Conservation (phyloP, 2,888 invertebrate genomes). For the Andrena trimmerana region DNA sequence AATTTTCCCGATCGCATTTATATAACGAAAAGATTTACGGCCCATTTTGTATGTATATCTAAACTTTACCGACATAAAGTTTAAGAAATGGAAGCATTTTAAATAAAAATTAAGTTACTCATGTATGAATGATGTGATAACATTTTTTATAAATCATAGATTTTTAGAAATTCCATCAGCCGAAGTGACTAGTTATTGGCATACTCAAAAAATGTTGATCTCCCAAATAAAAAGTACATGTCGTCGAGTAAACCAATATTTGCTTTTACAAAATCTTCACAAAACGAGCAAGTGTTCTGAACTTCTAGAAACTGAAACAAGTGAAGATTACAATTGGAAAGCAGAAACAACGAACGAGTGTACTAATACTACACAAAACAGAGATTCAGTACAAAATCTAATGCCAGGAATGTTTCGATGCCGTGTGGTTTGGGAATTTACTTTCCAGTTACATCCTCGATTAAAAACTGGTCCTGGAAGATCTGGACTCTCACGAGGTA, state of each 20-base stretch:
- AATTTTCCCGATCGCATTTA: too few species aligned
- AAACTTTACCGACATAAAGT: neutral
- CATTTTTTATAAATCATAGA: conserved; percentile 76
- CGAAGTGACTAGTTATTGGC: conserved; percentile 86
- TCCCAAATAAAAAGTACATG: conserved; percentile 87
- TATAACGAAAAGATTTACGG: neutral
- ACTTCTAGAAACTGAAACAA: conserved; percentile 88
- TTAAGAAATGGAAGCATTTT: neutral
- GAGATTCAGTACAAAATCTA: conserved; percentile 83
- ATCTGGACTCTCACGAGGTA: conserved; percentile 88
- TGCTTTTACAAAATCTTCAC: conserved; percentile 89
- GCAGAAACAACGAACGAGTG: conserved; percentile 73
- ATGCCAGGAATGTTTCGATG: conserved; percentile 91
- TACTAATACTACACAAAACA: conserved; percentile 61
- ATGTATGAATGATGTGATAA: neutral
- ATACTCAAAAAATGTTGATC: conserved; percentile 86
- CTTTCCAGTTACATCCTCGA: conserved; percentile 90
- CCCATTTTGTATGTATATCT: neutral
- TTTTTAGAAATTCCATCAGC: conserved; percentile 86
- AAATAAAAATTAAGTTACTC: neutral
- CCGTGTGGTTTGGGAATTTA: conserved; percentile 90
- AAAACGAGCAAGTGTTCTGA: conserved; percentile 89
- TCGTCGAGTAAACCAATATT: conserved; percentile 89
- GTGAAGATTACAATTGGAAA: conserved; percentile 85
- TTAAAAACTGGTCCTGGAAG: conserved; percentile 89